Evolutionary conservation across 2,888 invertebrate genomes (phyloP).

Genomic region (Choristoneura rosaceana): DNA sequence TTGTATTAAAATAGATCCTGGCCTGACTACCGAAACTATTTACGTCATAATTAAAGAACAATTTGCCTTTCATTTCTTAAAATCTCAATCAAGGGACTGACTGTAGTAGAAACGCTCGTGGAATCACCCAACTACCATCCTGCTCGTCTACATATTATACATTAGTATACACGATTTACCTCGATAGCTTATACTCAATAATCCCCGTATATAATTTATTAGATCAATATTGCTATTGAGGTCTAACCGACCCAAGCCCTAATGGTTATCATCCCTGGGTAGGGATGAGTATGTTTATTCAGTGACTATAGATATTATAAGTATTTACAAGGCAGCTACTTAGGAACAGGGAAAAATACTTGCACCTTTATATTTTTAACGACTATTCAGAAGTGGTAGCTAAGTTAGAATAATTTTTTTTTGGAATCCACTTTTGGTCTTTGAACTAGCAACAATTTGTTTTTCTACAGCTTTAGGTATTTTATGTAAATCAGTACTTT

Average conservation of each 20-base stretch:
- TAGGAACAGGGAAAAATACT: conserved; percentile 29
- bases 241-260: conserved; percentile 68
- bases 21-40: no score
- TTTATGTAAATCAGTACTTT: no score
- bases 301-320: neutral
- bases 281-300: conserved; percentile 29
- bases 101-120: no score
- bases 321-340: neutral
- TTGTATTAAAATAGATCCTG: no score
- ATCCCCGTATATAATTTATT: conserved; percentile 79
- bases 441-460: neutral
- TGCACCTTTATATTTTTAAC: neutral
- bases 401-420: neutral
- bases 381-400: neutral
- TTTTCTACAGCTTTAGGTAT: no score
- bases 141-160: neutral
- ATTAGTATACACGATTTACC: conserved; percentile 53
- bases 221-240: conserved; percentile 77
- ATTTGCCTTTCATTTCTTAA: no score
- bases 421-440: neutral
- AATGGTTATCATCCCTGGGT: conserved; percentile 72
- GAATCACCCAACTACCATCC: neutral
- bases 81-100: no score
- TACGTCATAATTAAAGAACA: no score
- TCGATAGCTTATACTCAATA: conserved; percentile 68